Evolutionary conservation across 1,140 invertebrate species (phyloP).

Genomic region (Pogonus chalceus): DNA sequence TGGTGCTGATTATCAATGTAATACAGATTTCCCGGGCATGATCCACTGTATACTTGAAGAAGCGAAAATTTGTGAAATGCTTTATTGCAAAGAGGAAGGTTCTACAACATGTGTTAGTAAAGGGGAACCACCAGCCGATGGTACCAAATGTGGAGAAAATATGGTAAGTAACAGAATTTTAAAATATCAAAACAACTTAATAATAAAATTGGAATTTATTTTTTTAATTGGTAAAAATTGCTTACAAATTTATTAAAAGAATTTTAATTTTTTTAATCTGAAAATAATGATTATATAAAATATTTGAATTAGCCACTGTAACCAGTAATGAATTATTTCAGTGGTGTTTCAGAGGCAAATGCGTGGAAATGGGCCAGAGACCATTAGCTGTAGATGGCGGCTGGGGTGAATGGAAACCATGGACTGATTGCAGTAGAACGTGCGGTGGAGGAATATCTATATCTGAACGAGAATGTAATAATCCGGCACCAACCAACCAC

Average conservation of each 20-base stretch:
- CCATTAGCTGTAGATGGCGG: conserved; percentile 53
- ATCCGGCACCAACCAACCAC: conserved; percentile 46
- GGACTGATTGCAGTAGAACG: conserved; percentile 46
- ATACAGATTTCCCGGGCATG: conserved; percentile 34
- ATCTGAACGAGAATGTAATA: conserved; percentile 41
- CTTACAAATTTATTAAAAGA: no score
- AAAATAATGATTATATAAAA: no score
- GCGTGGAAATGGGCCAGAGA: conserved; percentile 49
- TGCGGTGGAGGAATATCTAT: conserved; percentile 52
- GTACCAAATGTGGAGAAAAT: conserved; percentile 53
- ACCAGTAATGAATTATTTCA: conserved; percentile 22
- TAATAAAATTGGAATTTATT: no score
- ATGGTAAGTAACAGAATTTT: conserved; percentile 49
- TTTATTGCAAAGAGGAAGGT: conserved; percentile 44
- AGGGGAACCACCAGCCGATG: conserved; percentile 51
- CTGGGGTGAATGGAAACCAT: conserved; percentile 50
- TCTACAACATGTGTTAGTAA: conserved; percentile 44
- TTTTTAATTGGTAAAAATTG: no score
- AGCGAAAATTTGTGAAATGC: conserved; percentile 39
- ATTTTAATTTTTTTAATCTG: no score
- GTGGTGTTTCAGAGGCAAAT: conserved; percentile 57
- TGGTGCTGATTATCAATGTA: conserved; percentile 55
- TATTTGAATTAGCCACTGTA: not conserved
- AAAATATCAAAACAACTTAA: no score
- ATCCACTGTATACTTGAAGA: conserved; percentile 34